Evolutionary conservation across 2,113 vertebrate genomes (phyloP), one percentile per base, ranked within the genome.

Genomic region (Jacana jacana): DNA sequence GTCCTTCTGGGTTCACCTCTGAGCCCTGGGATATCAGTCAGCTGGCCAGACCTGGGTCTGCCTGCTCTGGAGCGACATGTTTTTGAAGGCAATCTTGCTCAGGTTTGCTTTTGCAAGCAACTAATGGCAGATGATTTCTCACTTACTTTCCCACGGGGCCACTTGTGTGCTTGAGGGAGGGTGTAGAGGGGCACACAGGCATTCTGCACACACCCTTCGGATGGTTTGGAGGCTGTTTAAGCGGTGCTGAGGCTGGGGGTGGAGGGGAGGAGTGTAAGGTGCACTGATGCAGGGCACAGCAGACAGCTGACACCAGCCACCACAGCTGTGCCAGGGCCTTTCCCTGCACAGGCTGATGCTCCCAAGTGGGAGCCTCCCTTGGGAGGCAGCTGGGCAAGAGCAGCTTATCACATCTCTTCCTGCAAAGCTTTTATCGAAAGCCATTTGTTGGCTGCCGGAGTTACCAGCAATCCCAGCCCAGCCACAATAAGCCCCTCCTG

Each of bases 111-210:
- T 39, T 18, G 13, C 13, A 22, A 68, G 28, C 33, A 2, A 2
- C 37, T 30, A 44, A 17, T 0, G 0, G 55, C 31, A 0, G 7
- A 17, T 18, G 42, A 31, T 51, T 85, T 44, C 81, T 39, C 55
- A 7, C 17, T 35, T 19, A 39, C 24, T 28, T 27, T 89, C 84
- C 55, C 84, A 39, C 20, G 77, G 48, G 60, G n/a, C 8, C 11
- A 6, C 16, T 25, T 0, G 1, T 44, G n/a, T 17, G 42, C 70
- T 33, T 0, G 3, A 33, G 48, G 51, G 55, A 54, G 61, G 31
- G n/a, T 0, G n/a, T 31, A n/a, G 23, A 35, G 49, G 28, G 35
- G 19, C 1, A 1, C 0, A 1, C 37, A 44, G 66, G 48, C 10
- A 3, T 35, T 69, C 22, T 9, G 15, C 11, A 4, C 55, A 6